These are phyloP conservation scores for Rhamnusium bicolor DNA, from an alignment of 2,888 invertebrate species.

Conservation along the genomic window DNA sequence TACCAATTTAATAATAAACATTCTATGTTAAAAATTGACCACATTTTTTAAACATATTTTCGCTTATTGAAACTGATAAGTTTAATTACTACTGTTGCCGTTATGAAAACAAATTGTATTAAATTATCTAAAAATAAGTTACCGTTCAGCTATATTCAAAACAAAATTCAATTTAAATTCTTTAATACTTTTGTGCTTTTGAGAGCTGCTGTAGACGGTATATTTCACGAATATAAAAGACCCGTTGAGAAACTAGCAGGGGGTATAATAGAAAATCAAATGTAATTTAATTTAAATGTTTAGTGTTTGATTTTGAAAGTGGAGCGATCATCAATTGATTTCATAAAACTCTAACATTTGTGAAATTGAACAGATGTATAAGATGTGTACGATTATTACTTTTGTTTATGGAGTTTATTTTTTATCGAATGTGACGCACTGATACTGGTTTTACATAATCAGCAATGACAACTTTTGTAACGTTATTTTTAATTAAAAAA, in stretches of 20 bases:
- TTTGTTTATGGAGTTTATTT: slow-evolving; percentile 23
- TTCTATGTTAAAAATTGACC: no score
- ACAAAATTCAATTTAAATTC: slow-evolving; percentile 43
- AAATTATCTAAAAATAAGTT: neutral
- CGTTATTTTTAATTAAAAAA: no score
- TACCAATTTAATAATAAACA: no score
- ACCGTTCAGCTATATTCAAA: slow-evolving; percentile 4
- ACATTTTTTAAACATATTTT: no score
- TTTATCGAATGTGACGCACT: neutral
- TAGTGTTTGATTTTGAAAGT: slow-evolving; percentile 56
- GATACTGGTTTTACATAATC: neutral
- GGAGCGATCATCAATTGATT: slow-evolving; percentile 56
- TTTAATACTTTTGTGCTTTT: slow-evolving; percentile 39
- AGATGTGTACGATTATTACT: slow-evolving; percentile 41
- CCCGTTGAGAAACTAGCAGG: slow-evolving; percentile 56
- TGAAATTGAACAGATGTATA: slow-evolving; percentile 61
- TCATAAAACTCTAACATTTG: slow-evolving; percentile 55
- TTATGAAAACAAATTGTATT: neutral
- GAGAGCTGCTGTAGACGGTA: slow-evolving; percentile 21
- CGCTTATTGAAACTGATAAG: neutral
- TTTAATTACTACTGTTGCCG: neutral
- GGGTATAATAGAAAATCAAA: slow-evolving; percentile 59
- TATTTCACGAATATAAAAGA: slow-evolving; percentile 44
- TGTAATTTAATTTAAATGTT: slow-evolving; percentile 61
- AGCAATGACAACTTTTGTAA: no score